Evolutionary conservation across 1,140 invertebrate genomes (phyloP), one percentile per base, ranked within the genome.

Genomic region (Camponotus pennsylvanicus): DNA sequence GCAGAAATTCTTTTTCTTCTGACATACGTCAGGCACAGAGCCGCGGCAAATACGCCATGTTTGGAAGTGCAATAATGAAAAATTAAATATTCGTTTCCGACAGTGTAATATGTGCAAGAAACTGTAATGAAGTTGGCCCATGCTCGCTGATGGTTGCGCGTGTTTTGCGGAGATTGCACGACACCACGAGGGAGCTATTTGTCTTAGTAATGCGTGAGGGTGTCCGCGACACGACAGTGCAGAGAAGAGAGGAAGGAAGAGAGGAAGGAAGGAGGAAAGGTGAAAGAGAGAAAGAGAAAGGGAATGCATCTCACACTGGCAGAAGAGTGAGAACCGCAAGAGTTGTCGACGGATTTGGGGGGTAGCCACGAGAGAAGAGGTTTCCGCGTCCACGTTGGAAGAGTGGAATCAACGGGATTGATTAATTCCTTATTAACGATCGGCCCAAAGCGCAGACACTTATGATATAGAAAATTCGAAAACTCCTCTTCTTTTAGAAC

Each of bases 401-500:
- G 76, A 86, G 69, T 59, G 55, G 69, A 61, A 71, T 59, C 49
- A 40, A 32, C 15, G 78, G 2, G 82, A 42, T 52, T 11, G 55
- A 15, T n/a, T 86, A 76, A 92, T 79, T 85, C 45, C 67, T 90
- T 90, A 92, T 92, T 91, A 92, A 92, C 86, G 89, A 91, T 34
- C 63, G 34, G 34, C 15, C 27, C 27, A 69, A 73, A 40, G 64
- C 42, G 34, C 71, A 82, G 70, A 64, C 77, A 67, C 85, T 91
- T 88, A 87, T 55, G 69, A 73, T 82, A 75, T 69, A 42, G 37
- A 70, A 69, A 90, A 90, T 84, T 57, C 59, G 42, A 9, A 57
- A 27, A n/a, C 2, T 32, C 11, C n/a, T 3, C n/a, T 80, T 55
- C 85, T 77, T 82, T 77, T 34, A 11, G 15, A 18, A 21, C 64